Evolutionary conservation across 2,888 invertebrate genomes (phyloP).

Genomic region (Lasioglossum morio): DNA sequence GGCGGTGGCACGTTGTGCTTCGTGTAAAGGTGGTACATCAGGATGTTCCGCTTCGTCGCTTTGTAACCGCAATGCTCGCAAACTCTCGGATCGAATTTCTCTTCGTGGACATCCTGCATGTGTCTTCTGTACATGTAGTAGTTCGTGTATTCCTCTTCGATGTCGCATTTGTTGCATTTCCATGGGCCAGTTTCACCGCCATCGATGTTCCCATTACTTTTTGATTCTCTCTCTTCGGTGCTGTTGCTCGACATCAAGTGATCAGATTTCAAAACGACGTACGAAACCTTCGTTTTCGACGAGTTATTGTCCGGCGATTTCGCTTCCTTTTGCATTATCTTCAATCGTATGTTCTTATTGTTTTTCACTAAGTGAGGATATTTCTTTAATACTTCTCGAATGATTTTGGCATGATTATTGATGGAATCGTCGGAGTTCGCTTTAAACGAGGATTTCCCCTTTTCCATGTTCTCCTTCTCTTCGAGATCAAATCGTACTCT

Average conservation of each 20-base stretch:
- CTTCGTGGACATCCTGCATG: slow-evolving; percentile 92
- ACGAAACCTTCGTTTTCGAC: slow-evolving; percentile 84
- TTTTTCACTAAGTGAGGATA: slow-evolving; percentile 95
- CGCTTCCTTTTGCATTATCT: slow-evolving; percentile 90
- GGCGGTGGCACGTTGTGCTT: slow-evolving; percentile 92
- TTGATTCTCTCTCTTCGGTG: slow-evolving; percentile 65
- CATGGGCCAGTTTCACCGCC: slow-evolving; percentile 88
- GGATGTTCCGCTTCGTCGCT: slow-evolving; percentile 89
- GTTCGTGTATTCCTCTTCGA: slow-evolving; percentile 87
- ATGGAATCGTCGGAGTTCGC: slow-evolving; percentile 77
- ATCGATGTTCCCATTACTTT: slow-evolving; percentile 65
- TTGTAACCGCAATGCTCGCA: slow-evolving; percentile 95
- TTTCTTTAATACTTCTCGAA: slow-evolving; percentile 94
- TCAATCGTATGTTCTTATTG: slow-evolving; percentile 94
- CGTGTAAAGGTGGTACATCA: slow-evolving; percentile 92
- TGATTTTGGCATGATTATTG: slow-evolving; percentile 93
- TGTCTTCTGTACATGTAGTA: slow-evolving; percentile 93
- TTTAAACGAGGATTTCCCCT: slow-evolving; percentile 73
- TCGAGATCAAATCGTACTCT: slow-evolving; percentile 87
- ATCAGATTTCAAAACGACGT: slow-evolving; percentile 85
- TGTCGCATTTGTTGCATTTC: slow-evolving; percentile 91
- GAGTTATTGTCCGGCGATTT: slow-evolving; percentile 79
- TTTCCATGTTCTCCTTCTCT: slow-evolving; percentile 87
- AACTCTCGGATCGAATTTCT: slow-evolving; percentile 90
- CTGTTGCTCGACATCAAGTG: slow-evolving; percentile 76